Conservation (phyloP, 2,888 invertebrate genomes). For the Horisme vitalbata region DNA sequence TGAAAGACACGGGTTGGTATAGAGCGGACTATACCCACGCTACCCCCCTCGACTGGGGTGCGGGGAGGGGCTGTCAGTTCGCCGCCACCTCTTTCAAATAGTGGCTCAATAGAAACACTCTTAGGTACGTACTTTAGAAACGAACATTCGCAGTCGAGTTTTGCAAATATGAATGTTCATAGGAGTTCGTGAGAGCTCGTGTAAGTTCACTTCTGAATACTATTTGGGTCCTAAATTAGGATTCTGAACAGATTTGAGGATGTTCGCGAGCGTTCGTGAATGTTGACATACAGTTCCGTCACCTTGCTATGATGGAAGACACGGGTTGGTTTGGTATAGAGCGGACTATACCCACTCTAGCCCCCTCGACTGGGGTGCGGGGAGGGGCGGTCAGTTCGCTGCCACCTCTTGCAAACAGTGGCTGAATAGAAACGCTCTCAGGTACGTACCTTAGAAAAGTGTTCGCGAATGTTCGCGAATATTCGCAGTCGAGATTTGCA, state of each 20-base stretch:
- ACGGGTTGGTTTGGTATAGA: slow-evolving; percentile 98
- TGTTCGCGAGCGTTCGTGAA: too few species aligned
- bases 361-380: slow-evolving; percentile 94
- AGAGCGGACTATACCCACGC: slow-evolving; percentile 94
- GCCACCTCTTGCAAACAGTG: slow-evolving; percentile 98
- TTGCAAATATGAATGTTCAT: too few species aligned
- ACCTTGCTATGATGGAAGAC: slow-evolving; percentile 99
- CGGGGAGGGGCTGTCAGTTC: slow-evolving; percentile 95
- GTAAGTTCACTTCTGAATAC: too few species aligned
- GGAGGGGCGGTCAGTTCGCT: slow-evolving; percentile 96
- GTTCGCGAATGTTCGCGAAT: too few species aligned
- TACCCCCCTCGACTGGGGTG: slow-evolving; percentile 95
- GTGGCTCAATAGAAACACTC: slow-evolving; percentile 93
- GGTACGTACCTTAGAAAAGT: slow-evolving; percentile 68
- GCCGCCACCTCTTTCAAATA: slow-evolving; percentile 97
- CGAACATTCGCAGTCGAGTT: too few species aligned
- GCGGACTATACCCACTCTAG: slow-evolving; percentile 95
- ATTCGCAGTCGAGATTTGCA: too few species aligned
- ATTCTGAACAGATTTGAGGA: too few species aligned
- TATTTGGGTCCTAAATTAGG: too few species aligned
- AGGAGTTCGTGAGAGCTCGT: too few species aligned
- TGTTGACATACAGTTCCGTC: slow-evolving; percentile 94
- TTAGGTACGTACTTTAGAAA: slow-evolving; percentile 81
- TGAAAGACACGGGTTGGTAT: slow-evolving; percentile 99
- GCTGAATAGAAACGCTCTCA: slow-evolving; percentile 90